Percentiles rank a stretch among this genome's conserved stretches.
These are phyloP conservation scores for Emydura subglobosa DNA, from an alignment of 2,113 vertebrate genomes.

Conservation along the genomic window DNA sequence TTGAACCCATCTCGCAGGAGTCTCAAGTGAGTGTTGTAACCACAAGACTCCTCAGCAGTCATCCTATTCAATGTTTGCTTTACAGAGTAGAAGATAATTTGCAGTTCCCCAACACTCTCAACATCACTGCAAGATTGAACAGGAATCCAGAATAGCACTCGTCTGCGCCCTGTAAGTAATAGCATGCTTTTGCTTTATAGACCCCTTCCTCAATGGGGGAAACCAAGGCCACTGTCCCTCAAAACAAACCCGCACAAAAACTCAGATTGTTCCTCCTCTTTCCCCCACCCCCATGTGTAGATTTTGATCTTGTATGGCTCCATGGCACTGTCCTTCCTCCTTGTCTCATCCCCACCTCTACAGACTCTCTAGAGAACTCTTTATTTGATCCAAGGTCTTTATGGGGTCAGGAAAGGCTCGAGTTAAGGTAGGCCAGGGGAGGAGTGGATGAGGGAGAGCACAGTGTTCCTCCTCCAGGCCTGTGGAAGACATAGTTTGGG, in stretches of 20 bases:
- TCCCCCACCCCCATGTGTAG: background rate
- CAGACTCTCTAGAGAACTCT: background rate
- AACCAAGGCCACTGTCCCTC: background rate
- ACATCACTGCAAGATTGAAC: background rate
- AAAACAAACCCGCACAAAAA: background rate
- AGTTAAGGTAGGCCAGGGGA: background rate
- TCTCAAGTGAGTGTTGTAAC: background rate
- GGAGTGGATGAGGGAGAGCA: background rate
- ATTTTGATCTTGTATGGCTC: background rate
- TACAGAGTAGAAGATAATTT: background rate
- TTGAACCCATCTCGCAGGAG: background rate
- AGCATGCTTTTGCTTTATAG: background rate
- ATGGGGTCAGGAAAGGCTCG: background rate
- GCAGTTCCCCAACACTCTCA: background rate
- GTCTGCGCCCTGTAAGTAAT: background rate
- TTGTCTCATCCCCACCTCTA: background rate
- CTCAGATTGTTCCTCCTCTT: background rate
- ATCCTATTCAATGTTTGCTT: background rate
- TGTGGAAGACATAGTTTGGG: background rate
- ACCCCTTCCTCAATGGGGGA: background rate
- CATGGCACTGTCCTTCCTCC: background rate
- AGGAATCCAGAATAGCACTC: background rate
- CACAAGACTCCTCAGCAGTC: background rate
- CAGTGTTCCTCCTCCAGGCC: background rate
- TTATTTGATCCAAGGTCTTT: background rate